phyloP scores from a whole-genome alignment of 1,140 invertebrate species.

The Paralvinella palmiformis region DNA sequence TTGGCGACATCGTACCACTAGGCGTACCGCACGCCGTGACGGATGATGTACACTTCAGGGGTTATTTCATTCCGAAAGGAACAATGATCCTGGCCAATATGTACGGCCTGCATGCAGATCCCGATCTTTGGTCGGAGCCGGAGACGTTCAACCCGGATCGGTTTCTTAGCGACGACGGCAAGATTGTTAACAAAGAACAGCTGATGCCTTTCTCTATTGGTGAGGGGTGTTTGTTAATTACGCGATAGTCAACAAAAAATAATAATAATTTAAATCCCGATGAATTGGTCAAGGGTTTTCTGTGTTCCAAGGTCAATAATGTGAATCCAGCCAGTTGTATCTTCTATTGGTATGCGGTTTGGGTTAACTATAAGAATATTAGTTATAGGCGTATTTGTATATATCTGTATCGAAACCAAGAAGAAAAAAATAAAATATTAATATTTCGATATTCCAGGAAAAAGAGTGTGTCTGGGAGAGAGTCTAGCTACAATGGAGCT shows the following conservation, averaged over 20 bases:
- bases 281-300: not conserved
- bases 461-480: slow-evolving; percentile 26
- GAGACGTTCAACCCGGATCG: not conserved
- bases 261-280: not conserved
- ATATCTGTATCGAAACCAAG: not conserved
- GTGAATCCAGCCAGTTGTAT: not conserved
- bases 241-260: not conserved
- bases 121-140: not conserved
- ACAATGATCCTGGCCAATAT: not conserved
- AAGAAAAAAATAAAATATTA: not conserved
- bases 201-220: slow-evolving; percentile 4
- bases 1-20: not conserved
- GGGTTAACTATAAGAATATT: not conserved
- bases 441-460: slow-evolving; percentile 16
- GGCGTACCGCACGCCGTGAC: not conserved
- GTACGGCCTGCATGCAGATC: not conserved
- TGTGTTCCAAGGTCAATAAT: not conserved
- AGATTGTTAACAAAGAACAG: not conserved
- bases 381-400: not conserved
- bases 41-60: not conserved
- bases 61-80: not conserved
- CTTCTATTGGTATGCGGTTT: not conserved
- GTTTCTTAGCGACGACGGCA: not conserved
- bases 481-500: slow-evolving; percentile 25
- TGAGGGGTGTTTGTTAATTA: not conserved